Conservation (phyloP, 1,140 invertebrate species). For the Cotesia vestalis region DNA sequence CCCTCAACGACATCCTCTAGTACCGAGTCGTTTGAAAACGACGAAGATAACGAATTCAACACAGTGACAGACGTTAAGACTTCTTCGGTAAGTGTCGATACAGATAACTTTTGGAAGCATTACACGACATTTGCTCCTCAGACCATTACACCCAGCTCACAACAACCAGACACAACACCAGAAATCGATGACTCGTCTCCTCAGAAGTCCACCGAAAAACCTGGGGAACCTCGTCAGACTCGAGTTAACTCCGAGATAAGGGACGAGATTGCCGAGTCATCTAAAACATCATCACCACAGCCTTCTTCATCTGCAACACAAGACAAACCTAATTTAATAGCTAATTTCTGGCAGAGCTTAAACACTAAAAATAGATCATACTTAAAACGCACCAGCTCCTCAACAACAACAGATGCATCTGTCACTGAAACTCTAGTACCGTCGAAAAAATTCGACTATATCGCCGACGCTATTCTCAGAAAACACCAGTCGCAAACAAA, state of each 20-base stretch:
- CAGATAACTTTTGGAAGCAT: constrained; percentile 46
- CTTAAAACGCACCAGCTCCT: constrained; percentile 47
- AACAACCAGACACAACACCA: neutral
- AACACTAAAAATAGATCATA: constrained; percentile 50
- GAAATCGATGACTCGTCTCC: constrained; percentile 30
- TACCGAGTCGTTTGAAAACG: constrained; percentile 14
- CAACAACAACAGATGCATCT: constrained; percentile 49
- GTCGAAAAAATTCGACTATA: constrained; percentile 60
- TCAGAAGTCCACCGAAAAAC: constrained; percentile 40
- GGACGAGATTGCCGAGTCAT: constrained; percentile 31
- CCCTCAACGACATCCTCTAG: constrained; percentile 31
- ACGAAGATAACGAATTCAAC: constrained; percentile 11
- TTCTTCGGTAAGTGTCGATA: neutral
- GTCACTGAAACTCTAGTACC: constrained; percentile 60
- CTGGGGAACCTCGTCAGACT: constrained; percentile 39
- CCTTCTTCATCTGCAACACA: neutral
- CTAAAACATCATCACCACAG: constrained; percentile 8
- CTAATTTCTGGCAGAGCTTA: constrained; percentile 41
- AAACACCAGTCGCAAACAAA: constrained; percentile 49
- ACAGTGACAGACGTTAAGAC: constrained; percentile 14
- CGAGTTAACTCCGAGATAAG: constrained; percentile 49
- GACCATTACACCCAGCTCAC: constrained; percentile 9
- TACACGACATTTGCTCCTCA: constrained; percentile 39
- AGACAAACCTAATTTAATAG: neutral
- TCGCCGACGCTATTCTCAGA: constrained; percentile 56